Evolutionary conservation across 2,888 invertebrate species (phyloP).

Genomic region (Diadegma fenestrale): DNA sequence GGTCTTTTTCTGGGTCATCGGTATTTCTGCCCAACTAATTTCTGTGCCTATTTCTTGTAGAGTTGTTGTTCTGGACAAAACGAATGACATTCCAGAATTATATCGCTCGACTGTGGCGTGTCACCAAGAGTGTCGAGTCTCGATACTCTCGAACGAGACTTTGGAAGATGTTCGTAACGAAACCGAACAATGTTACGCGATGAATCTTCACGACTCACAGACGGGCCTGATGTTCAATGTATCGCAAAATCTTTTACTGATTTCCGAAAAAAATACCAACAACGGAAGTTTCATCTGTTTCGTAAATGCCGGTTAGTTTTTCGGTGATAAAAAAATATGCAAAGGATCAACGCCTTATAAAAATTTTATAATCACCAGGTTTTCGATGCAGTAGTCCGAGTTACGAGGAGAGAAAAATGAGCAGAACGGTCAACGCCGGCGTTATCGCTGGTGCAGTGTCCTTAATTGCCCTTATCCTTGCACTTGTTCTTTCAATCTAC

Average conservation of each 20-base stretch:
- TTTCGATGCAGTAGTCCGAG: constrained; percentile 9
- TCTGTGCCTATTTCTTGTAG: background rate
- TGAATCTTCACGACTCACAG: background rate
- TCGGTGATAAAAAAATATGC: background rate
- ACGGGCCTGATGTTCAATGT: background rate
- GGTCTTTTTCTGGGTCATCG: background rate
- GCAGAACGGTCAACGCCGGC: background rate
- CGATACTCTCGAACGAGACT: background rate
- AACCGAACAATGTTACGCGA: background rate
- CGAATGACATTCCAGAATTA: background rate
- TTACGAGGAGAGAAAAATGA: background rate
- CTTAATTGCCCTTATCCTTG: background rate
- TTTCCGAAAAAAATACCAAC: background rate
- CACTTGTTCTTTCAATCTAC: background rate
- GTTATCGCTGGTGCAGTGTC: background rate
- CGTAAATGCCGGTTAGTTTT: constrained; percentile 25
- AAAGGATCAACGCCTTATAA: background rate
- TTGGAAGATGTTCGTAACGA: background rate
- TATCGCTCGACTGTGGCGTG: background rate
- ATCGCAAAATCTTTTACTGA: background rate
- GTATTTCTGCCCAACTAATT: background rate
- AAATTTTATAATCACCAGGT: background rate
- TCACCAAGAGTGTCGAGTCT: constrained; percentile 36
- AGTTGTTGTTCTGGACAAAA: background rate
- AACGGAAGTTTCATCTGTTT: constrained; percentile 31